These are phyloP conservation scores for Hydroisotoma schaefferi DNA, from an alignment of 2,888 invertebrate genomes.

Conservation along the genomic window DNA sequence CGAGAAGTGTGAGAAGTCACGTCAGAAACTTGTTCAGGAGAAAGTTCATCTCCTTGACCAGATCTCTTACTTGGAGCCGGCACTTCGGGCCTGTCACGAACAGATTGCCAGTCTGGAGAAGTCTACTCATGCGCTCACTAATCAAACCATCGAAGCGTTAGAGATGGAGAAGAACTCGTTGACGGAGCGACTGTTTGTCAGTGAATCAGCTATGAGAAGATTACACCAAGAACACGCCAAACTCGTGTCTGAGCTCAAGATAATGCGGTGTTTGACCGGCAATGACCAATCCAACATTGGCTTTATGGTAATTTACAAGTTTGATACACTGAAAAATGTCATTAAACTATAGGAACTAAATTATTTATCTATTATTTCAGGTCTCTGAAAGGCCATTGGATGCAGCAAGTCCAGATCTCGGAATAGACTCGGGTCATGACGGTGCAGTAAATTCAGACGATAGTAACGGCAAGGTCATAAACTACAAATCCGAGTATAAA, in stretches of 20 bases:
- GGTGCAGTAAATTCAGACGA: constrained; percentile 35
- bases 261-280: constrained; percentile 18
- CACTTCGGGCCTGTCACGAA: neutral
- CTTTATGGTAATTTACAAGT: constrained; percentile 11
- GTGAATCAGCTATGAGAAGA: constrained; percentile 39
- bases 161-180: constrained; percentile 28
- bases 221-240: constrained; percentile 43
- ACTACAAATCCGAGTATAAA: constrained; percentile 37
- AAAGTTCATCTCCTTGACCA: neutral
- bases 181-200: constrained; percentile 28
- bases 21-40: neutral
- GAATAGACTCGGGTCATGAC: constrained; percentile 78
- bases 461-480: constrained; percentile 26
- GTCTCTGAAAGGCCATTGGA: constrained; percentile 29
- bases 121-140: neutral
- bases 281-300: neutral
- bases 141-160: constrained; percentile 6
- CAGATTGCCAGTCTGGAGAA: constrained; percentile 5
- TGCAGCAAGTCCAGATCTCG: constrained; percentile 72
- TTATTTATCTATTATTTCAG: neutral
- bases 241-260: constrained; percentile 36
- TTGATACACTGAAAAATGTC: no score
- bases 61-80: neutral
- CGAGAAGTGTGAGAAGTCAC: neutral
- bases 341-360: neutral